Evolutionary conservation across 2,113 vertebrate species (phyloP), one percentile per base, ranked within the genome.

Genomic region (Saguinus midas): DNA sequence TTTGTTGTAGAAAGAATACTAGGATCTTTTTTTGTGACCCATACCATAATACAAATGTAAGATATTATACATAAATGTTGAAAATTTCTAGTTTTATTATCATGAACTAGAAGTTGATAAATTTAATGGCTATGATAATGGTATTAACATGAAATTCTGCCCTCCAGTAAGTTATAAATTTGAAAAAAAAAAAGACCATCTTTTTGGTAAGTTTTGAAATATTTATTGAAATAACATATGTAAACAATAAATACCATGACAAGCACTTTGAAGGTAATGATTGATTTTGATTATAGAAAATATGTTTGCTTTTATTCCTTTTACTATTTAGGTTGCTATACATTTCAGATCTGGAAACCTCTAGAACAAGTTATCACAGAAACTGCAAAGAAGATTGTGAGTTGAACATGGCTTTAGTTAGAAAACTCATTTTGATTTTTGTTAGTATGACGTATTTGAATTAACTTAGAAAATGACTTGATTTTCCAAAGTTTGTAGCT

Each of bases 301-400:
- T 68, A 45, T 76, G 70, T 96, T 97, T 94, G 45, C 23, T 35
- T 18, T 75, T 97, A 83, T 96, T 95, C 23, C 37, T 58, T 96
- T 64, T n/a, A 45, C 94, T 95, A 75, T 98, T 94, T 97, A 99
- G 99, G 99, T 93, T 99, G 99, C 87, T 99, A 99, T 12, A 99
- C 99, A 29, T 99, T 99, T 98, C 99, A 98, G 35, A 97, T 99
- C 87, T 99, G 99, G 99, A 99, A 99, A 94, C 99, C 99, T 87
- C 98, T 99, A 80, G 99, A 99, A 92, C 99, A 99, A 96, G 96
- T 99, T 55, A 98, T 99, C 86, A 98, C 99, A 87, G 98, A 99
- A 96, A 98, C 99, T 35, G 99, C 99, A 66, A 99, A 98, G 95
- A 99, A 99, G 73, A 99, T 99, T 0, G 99, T 99, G 98, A 99